phyloP scores from a whole-genome alignment of 2,888 invertebrate genomes.

The Papilio demoleus region DNA sequence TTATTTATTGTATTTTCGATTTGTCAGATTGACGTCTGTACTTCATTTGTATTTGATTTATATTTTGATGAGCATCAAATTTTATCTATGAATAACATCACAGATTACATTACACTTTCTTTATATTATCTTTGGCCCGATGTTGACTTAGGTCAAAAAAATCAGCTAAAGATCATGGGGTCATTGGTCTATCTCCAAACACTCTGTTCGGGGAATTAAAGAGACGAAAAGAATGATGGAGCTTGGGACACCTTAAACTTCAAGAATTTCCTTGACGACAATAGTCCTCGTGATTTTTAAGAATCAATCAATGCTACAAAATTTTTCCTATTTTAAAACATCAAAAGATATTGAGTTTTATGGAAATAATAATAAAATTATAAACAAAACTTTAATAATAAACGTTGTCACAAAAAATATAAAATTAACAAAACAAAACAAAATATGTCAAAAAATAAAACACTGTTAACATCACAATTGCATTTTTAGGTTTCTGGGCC shows the following conservation, averaged over 20 bases:
- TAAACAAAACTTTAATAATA: slow-evolving; percentile 10
- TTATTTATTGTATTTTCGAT: slow-evolving; percentile 20
- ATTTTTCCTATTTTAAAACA: neutral
- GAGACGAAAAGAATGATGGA: neutral
- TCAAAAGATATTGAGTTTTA: neutral
- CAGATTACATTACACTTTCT: neutral
- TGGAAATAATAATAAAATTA: neutral
- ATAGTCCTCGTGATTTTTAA: neutral
- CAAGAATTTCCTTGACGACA: neutral
- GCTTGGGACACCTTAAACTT: neutral
- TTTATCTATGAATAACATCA: neutral
- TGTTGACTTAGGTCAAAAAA: neutral
- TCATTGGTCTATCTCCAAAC: neutral
- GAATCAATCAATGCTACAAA: neutral
- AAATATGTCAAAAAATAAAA: slow-evolving; percentile 27
- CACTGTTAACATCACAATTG: slow-evolving; percentile 7
- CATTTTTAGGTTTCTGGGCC: slow-evolving; percentile 9
- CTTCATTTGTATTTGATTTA: slow-evolving; percentile 30
- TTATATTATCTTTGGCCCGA: neutral
- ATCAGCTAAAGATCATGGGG: neutral
- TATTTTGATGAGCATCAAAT: slow-evolving; percentile 6
- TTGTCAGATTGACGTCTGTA: slow-evolving; percentile 28
- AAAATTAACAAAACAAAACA: slow-evolving; percentile 29
- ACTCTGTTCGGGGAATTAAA: neutral
- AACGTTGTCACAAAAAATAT: neutral